Evolutionary conservation across 1,140 invertebrate species (phyloP).

Genomic region (Oncopodura yosiiana): DNA sequence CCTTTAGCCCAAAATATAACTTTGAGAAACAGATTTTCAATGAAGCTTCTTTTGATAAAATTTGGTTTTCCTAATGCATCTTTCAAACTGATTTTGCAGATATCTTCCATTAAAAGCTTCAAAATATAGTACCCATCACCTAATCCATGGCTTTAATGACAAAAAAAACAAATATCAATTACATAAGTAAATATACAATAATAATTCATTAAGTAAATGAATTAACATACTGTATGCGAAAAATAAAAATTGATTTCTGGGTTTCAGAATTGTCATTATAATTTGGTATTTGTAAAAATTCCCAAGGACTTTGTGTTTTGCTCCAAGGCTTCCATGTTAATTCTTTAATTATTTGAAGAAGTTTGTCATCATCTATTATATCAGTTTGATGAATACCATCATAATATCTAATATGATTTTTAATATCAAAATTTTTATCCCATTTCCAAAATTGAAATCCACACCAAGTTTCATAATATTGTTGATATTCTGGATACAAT

Average conservation of each 20-base stretch:
- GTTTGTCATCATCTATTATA: background rate
- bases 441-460: conserved; percentile 29
- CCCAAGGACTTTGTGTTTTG: conserved; percentile 20
- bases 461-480: conserved; percentile 22
- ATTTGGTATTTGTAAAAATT: conserved; percentile 25
- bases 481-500: conserved; percentile 30
- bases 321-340: conserved; percentile 21
- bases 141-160: conserved; percentile 14
- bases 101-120: conserved; percentile 24
- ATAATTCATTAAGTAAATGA: background rate
- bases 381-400: background rate
- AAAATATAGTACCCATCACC: conserved; percentile 28
- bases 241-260: conserved; percentile 25
- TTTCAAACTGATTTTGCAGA: conserved; percentile 16
- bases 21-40: background rate
- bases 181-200: too few relatives aligned
- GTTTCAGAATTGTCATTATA: conserved; percentile 1
- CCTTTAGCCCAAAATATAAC: conserved; percentile 19
- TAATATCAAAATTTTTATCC: conserved; percentile 26
- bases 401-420: conserved; percentile 22
- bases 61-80: conserved; percentile 18
- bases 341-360: conserved; percentile 21
- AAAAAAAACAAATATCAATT: too few relatives aligned
- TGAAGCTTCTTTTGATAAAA: background rate
- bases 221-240: conserved; percentile 23